Percentiles rank a stretch among this genome's conserved stretches.
These are phyloP conservation scores for Chelidonichthys spinosus DNA, from an alignment of 2,797 vertebrate genomes.

Conservation along the genomic window DNA sequence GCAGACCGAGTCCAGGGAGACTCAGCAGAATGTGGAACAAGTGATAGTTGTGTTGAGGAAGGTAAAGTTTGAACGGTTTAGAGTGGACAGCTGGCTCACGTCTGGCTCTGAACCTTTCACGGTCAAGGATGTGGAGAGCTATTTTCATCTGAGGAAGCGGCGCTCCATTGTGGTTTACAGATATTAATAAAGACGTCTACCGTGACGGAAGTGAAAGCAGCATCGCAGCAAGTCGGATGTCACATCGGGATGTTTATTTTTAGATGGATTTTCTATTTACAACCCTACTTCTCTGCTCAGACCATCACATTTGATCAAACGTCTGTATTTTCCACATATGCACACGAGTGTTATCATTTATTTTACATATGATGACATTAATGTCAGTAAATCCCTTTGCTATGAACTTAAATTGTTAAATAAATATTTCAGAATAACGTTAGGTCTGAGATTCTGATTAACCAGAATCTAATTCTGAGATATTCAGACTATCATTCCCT, in stretches of 20 bases:
- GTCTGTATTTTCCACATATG: not conserved
- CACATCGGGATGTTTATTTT: not conserved
- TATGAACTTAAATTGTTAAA: not conserved
- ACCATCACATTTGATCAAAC: not conserved
- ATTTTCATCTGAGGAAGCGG: slow-evolving; percentile 64
- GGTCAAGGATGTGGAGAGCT: slow-evolving; percentile 71
- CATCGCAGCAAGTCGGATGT: not conserved
- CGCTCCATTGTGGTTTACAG: slow-evolving; percentile 48
- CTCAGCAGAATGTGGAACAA: slow-evolving; percentile 53
- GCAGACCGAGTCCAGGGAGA: slow-evolving; percentile 39
- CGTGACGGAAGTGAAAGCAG: not conserved
- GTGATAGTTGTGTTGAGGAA: slow-evolving; percentile 54
- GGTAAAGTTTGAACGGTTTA: slow-evolving; percentile 28
- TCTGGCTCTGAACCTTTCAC: slow-evolving; percentile 44
- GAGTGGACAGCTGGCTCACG: slow-evolving; percentile 44
- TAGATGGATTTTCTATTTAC: not conserved
- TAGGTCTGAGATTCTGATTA: too few relatives aligned
- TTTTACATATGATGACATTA: too few relatives aligned
- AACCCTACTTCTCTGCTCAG: not conserved
- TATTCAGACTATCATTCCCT: not conserved
- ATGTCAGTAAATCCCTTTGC: not conserved
- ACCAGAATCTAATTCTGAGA: too few relatives aligned
- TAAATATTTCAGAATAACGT: not conserved
- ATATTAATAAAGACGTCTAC: slow-evolving; percentile 54
- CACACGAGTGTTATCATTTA: not conserved